Base-by-base conservation (phyloP, 1,140 invertebrate genomes). In the Ectropis grisescens region DNA sequence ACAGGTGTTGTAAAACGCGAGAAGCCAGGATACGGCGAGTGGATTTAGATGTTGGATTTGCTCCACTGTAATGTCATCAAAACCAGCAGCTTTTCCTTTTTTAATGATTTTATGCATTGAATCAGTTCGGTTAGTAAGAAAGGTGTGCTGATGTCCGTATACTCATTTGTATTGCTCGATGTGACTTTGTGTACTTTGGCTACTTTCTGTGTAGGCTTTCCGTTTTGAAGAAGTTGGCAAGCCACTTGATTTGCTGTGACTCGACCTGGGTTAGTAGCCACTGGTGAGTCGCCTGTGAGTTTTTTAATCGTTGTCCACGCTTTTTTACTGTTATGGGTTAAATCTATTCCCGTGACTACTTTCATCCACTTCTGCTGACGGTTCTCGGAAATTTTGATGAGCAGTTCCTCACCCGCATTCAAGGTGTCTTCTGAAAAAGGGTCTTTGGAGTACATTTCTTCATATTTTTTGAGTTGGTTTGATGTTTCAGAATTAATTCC, bases 291-390 rank as follows among this genome's bases (percentile, higher is more conserved):
- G 10, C 13, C 25, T 1, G 26, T 37, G 8, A 37, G 27, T 23
- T 23, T 37, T 2, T 11, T 11, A 12, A 37, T 5, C 2, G 34
- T 37, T 5, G n/a, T 6, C 34, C 34, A 37, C 1, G 26, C 34
- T 23, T 29, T 37, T 22, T 37, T 37, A 11, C 34, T 29, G 14
- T 36, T 36, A 15, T 29, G 26, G 10, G 14, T 36, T 27, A 36
- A 29, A 27, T 36, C 19, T 2, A 36, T 29, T 8, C 2, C 27
- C 2, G 26, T 12, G 1, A 37, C 25, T n/a, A 12, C 11, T 4
- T 10, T 22, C 6, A 37, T 28, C 34, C 27, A 37, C 7, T 13
- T 19, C 8, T 37, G 2, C 7, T 13, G 5, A 2, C 26, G 34
- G 12, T 11, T 23, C 12, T 29, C 26, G 0, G 11, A 8, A n/a